Evolutionary conservation across 2,888 invertebrate species (phyloP), one percentile per base, ranked within the genome.

Genomic region (Thyatira batis): DNA sequence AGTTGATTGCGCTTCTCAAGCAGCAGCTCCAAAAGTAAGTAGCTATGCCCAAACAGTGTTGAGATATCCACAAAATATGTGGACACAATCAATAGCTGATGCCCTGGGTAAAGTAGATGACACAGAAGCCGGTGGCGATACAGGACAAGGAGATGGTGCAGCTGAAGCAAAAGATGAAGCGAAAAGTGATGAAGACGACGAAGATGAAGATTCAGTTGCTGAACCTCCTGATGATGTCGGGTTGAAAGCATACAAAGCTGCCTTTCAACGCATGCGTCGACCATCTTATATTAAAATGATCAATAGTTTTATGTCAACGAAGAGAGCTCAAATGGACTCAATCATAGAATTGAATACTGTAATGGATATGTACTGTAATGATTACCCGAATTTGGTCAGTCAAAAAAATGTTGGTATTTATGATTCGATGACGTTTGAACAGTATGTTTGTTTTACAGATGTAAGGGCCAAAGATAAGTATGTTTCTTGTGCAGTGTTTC

Each of bases 401-500:
- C 73, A 87, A 58, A 80, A 84, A 58, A 67, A 69, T 8, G 69
- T 74, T 8, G 82, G 80, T 57, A 71, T 82, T 55, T 86, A 85
- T 62, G 76, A 86, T 58, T 76, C 86, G 1, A 86, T 85, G 86
- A 65, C 76, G 13, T 84, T 89, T 66, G 85, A 92, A 53, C 94
- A 94, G 60, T 93, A 93, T 60, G 91, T 94, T 49, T 94, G 94
- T 68, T 95, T 95, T 69, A 94, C 94, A 21, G 94, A 95, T 70
- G 93, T 95, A 1, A 89, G 93, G 71, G 95, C 94, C 57, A 93
- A 93, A 74, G 93, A 94, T 57, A 95, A 95, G 66, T 94, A 93
- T 77, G 93, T 96, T 39, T 93, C 94, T 5, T 89, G 93, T 57
- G 89, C 94, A 11, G 90, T 91, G 57, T 96, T 96, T 94, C 96